Evolutionary conservation across 1,140 invertebrate genomes (phyloP).

Genomic region (Piezodorus guildinii): DNA sequence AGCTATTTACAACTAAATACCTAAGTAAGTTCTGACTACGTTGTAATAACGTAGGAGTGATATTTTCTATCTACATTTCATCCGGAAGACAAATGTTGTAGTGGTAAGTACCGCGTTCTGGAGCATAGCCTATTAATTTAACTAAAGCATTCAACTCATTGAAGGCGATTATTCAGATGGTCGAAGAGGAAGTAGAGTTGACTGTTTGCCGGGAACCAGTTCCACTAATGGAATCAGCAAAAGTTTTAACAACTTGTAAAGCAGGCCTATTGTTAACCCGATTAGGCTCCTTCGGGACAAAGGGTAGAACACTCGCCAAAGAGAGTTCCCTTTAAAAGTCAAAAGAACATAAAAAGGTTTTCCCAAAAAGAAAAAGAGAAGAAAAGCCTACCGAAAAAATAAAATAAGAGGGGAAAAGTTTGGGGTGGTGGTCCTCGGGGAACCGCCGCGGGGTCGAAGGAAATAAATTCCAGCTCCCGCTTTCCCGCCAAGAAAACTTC

Average conservation of each 20-base stretch:
- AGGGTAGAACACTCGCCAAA: not conserved
- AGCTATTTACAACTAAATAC: too few species aligned
- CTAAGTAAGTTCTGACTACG: too few species aligned
- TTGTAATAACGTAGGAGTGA: too few species aligned
- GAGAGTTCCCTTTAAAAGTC: not conserved
- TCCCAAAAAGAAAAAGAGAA: conserved; percentile 5
- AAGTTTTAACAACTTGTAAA: conserved; percentile 5
- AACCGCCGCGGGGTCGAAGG: not conserved
- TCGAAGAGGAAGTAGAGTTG: not conserved
- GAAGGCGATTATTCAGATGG: not conserved
- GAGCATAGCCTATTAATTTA: too few species aligned
- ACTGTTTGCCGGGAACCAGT: not conserved
- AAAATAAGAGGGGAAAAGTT: not conserved
- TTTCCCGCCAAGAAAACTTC: conserved; percentile 12
- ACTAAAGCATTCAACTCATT: too few species aligned
- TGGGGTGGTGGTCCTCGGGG: not conserved
- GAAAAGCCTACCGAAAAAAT: conserved; percentile 4
- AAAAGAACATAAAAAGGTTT: conserved; percentile 7
- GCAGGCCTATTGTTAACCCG: conserved; percentile 3
- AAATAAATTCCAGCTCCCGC: not conserved
- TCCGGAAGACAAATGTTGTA: too few species aligned
- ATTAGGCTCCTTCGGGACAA: not conserved
- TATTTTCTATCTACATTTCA: too few species aligned
- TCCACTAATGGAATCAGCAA: not conserved
- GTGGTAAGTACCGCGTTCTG: too few species aligned